Evolutionary conservation across 1,140 invertebrate genomes (phyloP).

Genomic region (Danaus melanippus): DNA sequence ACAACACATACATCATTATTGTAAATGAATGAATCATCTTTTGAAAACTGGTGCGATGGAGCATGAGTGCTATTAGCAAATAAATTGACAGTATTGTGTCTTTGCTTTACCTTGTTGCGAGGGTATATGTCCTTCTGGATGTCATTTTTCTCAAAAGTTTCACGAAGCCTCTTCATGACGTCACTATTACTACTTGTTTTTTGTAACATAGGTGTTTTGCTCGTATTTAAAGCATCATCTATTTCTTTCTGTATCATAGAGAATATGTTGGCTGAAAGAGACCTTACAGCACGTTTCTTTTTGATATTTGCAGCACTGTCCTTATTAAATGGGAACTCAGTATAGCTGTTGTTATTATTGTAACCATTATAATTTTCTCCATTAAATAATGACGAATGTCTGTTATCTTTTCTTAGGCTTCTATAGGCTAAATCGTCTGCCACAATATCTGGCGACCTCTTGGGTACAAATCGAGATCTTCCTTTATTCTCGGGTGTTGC

Average conservation of each 20-base stretch:
- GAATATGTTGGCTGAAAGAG: slow-evolving; percentile 85
- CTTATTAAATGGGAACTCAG: slow-evolving; percentile 58
- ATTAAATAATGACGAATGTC: slow-evolving; percentile 53
- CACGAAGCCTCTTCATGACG: slow-evolving; percentile 59
- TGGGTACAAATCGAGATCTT: slow-evolving; percentile 76
- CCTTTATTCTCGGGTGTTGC: slow-evolving; percentile 76
- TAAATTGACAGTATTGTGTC: slow-evolving; percentile 64
- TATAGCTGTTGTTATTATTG: slow-evolving; percentile 56
- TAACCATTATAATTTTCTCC: slow-evolving; percentile 50
- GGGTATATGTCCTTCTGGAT: slow-evolving; percentile 48
- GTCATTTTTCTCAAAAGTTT: slow-evolving; percentile 60
- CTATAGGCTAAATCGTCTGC: slow-evolving; percentile 90
- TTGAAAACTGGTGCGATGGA: slow-evolving; percentile 58
- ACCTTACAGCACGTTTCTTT: slow-evolving; percentile 84
- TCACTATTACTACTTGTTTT: slow-evolving; percentile 68
- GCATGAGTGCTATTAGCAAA: slow-evolving; percentile 60
- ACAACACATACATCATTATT: slow-evolving; percentile 60
- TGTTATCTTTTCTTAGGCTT: slow-evolving; percentile 84
- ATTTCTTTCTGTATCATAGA: slow-evolving; percentile 77
- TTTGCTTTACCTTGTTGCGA: slow-evolving; percentile 68
- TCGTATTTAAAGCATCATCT: slow-evolving; percentile 63
- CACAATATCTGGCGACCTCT: slow-evolving; percentile 84
- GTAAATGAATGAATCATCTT: slow-evolving; percentile 68
- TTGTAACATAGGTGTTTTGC: slow-evolving; percentile 49
- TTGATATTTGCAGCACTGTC: slow-evolving; percentile 61